Percentiles rank a stretch among this genome's conserved stretches.
Conservation (phyloP, 2,797 vertebrate genomes). For the Hirundo rustica region DNA sequence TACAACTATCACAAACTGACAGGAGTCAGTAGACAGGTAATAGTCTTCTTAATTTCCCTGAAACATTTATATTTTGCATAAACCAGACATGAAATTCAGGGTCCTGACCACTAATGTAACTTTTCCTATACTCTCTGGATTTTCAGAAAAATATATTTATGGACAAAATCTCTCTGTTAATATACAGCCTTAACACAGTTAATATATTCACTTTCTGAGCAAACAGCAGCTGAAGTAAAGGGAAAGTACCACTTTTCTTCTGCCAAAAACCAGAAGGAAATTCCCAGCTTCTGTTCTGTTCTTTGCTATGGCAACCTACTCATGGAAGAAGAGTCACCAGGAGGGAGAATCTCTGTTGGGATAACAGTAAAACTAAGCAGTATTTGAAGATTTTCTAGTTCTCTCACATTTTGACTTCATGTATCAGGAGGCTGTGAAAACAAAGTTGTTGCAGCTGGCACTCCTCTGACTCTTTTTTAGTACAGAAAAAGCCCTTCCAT, state of each 20-base stretch:
- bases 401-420: neutral
- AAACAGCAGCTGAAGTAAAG: slow-evolving; percentile 2
- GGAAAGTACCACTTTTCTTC: slow-evolving; percentile 11
- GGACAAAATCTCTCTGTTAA: neutral
- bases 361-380: neutral
- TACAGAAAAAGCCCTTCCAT: neutral
- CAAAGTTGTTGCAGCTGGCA: neutral
- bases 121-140: neutral
- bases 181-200: neutral
- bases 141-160: neutral
- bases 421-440: neutral
- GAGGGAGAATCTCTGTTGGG: neutral
- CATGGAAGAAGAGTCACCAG: neutral
- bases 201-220: neutral
- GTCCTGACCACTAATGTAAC: neutral
- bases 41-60: neutral
- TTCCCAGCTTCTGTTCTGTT: neutral
- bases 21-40: neutral
- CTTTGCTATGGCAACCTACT: slow-evolving; percentile 9
- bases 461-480: neutral
- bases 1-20: neutral
- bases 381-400: neutral
- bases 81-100: neutral
- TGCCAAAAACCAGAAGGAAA: slow-evolving; percentile 15
- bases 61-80: neutral